phyloP scores from a whole-genome alignment of 2,113 vertebrate genomes.

The Stictonetta naevosa region DNA sequence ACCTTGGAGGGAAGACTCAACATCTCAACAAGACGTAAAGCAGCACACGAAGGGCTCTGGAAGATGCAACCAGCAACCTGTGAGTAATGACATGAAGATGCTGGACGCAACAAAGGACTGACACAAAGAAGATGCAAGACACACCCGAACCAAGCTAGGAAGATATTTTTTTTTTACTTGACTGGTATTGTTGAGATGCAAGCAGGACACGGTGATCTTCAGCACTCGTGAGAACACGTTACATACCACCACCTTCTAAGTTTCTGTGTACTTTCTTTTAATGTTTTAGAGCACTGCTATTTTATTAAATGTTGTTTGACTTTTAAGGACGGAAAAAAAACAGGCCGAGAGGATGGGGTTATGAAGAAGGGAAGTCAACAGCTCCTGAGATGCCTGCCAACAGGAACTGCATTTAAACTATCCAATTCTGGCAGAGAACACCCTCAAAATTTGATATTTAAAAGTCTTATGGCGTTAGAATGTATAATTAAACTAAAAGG shows the following conservation, averaged over 20 bases:
- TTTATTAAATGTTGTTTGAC: neutral
- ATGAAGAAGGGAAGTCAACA: slow-evolving; percentile 14
- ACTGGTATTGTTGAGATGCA: neutral
- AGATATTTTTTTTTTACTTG: neutral
- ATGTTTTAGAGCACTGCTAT: neutral
- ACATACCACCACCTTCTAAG: neutral
- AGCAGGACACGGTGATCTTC: neutral
- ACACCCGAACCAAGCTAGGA: neutral
- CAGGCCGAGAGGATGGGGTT: neutral
- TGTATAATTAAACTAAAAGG: slow-evolving; percentile 3
- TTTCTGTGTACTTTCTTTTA: neutral
- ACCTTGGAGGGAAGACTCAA: neutral
- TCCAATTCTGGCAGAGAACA: slow-evolving; percentile 38
- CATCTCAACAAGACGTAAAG: neutral
- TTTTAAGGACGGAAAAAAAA: neutral
- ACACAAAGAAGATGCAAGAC: neutral
- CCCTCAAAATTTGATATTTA: slow-evolving; percentile 45
- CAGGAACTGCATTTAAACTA: slow-evolving; percentile 12
- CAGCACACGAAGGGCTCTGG: neutral
- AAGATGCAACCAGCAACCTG: neutral
- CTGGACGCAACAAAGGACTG: neutral
- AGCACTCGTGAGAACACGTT: neutral
- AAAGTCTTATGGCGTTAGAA: slow-evolving; percentile 1
- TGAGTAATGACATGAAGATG: neutral
- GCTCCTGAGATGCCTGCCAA: slow-evolving; percentile 32